A percentile compares a stretch with the other conserved stretches of the same genome.
Conservation (phyloP, 2,797 vertebrate genomes). For the Epinephelus malabaricus region DNA sequence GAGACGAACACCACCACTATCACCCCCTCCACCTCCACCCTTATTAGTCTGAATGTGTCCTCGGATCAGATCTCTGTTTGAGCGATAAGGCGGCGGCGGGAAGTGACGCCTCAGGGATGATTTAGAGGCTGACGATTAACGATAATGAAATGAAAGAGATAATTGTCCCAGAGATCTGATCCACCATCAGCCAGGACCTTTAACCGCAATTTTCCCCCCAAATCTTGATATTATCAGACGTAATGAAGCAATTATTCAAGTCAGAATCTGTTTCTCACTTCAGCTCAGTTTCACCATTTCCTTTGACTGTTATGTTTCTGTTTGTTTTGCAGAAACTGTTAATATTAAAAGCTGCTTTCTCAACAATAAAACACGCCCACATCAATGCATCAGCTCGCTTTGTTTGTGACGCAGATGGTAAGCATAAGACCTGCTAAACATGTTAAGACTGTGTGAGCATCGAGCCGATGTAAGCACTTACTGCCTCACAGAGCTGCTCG, state of each 20-base stretch:
- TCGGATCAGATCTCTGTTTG: constrained; percentile 29
- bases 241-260: constrained; percentile 12
- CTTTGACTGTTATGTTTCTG: background rate
- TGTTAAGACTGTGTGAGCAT: too few relatives aligned
- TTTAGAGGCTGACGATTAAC: constrained; percentile 31
- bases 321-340: background rate
- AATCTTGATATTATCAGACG: background rate
- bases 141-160: constrained; percentile 41
- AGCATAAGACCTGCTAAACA: too few relatives aligned
- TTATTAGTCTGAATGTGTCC: constrained; percentile 33
- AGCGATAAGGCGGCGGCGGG: constrained; percentile 7
- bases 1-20: background rate
- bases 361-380: background rate
- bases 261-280: background rate
- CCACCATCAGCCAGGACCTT: constrained; percentile 1
- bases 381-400: background rate
- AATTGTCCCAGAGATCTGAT: constrained; percentile 30
- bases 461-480: too few relatives aligned
- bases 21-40: background rate
- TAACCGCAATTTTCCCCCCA: background rate
- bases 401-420: too few relatives aligned
- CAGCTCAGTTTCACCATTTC: too few relatives aligned
- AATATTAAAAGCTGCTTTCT: background rate
- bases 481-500: background rate
- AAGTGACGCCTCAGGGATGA: constrained; percentile 13